Evolutionary conservation across 2,797 vertebrate genomes (phyloP).

Genomic region (Galaxias olidus): DNA sequence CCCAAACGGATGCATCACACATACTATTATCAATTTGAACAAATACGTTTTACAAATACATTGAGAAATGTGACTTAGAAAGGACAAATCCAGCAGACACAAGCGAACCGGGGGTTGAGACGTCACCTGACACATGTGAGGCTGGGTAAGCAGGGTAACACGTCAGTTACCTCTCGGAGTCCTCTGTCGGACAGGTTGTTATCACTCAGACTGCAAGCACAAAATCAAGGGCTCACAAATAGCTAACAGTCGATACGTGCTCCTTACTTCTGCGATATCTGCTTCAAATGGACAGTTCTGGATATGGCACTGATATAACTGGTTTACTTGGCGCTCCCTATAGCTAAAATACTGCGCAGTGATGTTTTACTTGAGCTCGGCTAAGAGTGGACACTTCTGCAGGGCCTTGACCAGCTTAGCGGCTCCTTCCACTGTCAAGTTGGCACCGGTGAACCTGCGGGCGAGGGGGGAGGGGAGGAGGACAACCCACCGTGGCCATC

Average conservation of each 20-base stretch:
- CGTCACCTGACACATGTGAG: conserved; percentile 81
- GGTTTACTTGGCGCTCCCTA: no score
- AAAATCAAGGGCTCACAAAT: conserved; percentile 6
- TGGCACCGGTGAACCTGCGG: conserved; percentile 77
- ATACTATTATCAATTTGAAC: no score
- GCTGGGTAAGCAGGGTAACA: conserved; percentile 66
- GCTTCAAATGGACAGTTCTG: no score
- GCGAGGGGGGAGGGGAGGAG: conserved; percentile 23
- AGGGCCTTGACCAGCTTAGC: conserved; percentile 72
- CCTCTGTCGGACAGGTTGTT: conserved; percentile 78
- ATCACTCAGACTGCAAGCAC: conserved; percentile 78
- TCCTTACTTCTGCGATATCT: no score
- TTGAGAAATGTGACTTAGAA: no score
- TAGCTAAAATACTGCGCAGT: background rate
- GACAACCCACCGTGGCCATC: no score
- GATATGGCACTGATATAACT: no score
- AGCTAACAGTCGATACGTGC: no score
- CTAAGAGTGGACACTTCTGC: conserved; percentile 73
- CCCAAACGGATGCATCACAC: background rate
- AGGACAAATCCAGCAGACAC: conserved; percentile 71
- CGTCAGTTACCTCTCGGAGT: conserved; percentile 57
- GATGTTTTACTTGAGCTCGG: conserved; percentile 79
- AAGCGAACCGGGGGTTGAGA: conserved; percentile 68
- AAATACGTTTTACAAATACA: no score
- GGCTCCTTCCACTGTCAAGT: conserved; percentile 77